Evolutionary conservation across 2,113 vertebrate species (phyloP).

Genomic region (Noturus placidus): DNA sequence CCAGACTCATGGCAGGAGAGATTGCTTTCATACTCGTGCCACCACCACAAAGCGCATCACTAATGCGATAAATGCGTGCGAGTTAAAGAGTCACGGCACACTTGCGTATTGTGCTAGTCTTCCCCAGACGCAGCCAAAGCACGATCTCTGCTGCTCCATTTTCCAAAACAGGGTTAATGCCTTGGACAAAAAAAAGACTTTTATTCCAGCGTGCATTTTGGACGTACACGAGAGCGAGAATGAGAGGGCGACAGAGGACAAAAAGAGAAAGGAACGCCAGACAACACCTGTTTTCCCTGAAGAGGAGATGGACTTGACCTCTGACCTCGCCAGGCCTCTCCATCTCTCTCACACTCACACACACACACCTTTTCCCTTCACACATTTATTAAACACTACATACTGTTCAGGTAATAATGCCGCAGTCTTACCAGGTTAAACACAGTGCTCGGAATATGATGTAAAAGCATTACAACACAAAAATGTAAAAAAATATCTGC

Average conservation of each 20-base stretch:
- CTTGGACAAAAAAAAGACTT: constrained; percentile 67
- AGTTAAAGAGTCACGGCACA: constrained; percentile 87
- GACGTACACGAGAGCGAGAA: constrained; percentile 54
- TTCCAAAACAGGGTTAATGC: constrained; percentile 91
- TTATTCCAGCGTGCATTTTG: constrained; percentile 67
- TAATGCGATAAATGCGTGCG: constrained; percentile 98
- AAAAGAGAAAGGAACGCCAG: constrained; percentile 56
- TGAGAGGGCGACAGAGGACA: constrained; percentile 23
- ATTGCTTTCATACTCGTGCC: constrained; percentile 95
- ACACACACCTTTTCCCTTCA: neutral
- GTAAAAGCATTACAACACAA: neutral
- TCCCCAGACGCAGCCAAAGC: constrained; percentile 87
- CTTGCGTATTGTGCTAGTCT: constrained; percentile 91
- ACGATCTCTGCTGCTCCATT: constrained; percentile 77
- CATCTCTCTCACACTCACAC: neutral
- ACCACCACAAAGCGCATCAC: constrained; percentile 93
- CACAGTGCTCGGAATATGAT: neutral
- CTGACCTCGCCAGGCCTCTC: constrained; percentile 32
- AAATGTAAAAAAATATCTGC: neutral
- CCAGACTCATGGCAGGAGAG: constrained; percentile 92
- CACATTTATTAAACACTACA: neutral
- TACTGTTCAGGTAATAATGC: neutral
- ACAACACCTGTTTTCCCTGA: constrained; percentile 79
- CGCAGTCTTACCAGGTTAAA: neutral
- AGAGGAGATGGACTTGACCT: constrained; percentile 81